phyloP scores from a whole-genome alignment of 2,888 invertebrate species.

The Orgyia antiqua region DNA sequence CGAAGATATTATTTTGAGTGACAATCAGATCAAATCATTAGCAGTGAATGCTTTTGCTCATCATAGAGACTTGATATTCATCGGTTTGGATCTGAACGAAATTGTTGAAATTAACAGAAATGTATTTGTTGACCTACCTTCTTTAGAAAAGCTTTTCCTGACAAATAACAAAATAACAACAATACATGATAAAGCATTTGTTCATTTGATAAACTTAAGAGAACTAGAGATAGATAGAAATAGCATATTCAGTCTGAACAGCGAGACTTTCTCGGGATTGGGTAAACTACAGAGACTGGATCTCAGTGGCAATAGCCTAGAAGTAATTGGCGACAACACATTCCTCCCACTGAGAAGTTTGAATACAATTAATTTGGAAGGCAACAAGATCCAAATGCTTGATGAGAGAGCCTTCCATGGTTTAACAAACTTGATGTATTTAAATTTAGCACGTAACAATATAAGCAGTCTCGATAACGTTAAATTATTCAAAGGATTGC shows the following conservation, averaged over 20 bases:
- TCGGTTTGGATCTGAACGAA: conserved; percentile 84
- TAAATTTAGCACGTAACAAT: conserved; percentile 57
- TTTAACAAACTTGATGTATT: conserved; percentile 38
- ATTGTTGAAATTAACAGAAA: conserved; percentile 85
- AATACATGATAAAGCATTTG: conserved; percentile 91
- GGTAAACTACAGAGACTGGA: conserved; percentile 82
- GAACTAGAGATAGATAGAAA: conserved; percentile 88
- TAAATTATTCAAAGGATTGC: conserved; percentile 48
- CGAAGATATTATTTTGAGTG: conserved; percentile 80
- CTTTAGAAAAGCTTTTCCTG: conserved; percentile 83
- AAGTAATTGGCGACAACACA: conserved; percentile 86
- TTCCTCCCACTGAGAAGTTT: conserved; percentile 71
- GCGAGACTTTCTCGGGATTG: conserved; percentile 86
- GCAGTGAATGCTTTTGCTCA: conserved; percentile 83
- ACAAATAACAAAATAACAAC: conserved; percentile 91
- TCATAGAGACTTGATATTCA: conserved; percentile 78
- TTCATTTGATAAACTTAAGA: conserved; percentile 81
- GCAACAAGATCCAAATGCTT: conserved; percentile 66
- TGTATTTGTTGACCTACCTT: conserved; percentile 85
- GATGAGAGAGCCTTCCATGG: conserved; percentile 65
- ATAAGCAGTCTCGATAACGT: conserved; percentile 45
- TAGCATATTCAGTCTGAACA: conserved; percentile 83
- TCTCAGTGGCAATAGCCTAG: conserved; percentile 83
- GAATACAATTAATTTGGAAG: conserved; percentile 49
- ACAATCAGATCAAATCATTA: conserved; percentile 82